A percentile compares a stretch with the other conserved stretches of the same genome.
These are phyloP conservation scores for Caenorhabditis wallacei DNA, from an alignment of 2,888 invertebrate genomes.

Conservation along the genomic window DNA sequence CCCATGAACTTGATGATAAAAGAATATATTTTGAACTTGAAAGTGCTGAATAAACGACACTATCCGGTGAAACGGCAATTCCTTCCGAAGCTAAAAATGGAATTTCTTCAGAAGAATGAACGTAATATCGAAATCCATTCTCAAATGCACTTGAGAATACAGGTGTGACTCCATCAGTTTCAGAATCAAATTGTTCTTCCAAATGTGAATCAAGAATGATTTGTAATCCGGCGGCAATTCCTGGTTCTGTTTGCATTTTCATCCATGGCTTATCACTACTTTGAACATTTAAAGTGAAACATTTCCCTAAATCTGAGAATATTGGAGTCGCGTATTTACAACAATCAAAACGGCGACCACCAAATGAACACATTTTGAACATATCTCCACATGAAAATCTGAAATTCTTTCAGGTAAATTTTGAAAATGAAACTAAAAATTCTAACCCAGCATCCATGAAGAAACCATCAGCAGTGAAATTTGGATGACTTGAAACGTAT, in stretches of 20 bases:
- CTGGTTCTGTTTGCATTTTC: slow-evolving; percentile 76
- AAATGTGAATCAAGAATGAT: slow-evolving; percentile 78
- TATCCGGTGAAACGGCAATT: slow-evolving; percentile 79
- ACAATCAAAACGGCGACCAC: slow-evolving; percentile 74
- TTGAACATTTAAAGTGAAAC: slow-evolving; percentile 76
- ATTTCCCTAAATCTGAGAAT: slow-evolving; percentile 80
- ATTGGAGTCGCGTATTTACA: slow-evolving; percentile 78
- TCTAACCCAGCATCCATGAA: slow-evolving; percentile 72
- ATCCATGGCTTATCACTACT: slow-evolving; percentile 74
- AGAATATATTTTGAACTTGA: slow-evolving; percentile 71
- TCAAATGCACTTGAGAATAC: slow-evolving; percentile 78
- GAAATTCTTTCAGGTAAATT: neutral
- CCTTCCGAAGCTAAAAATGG: slow-evolving; percentile 79
- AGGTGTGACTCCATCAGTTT: slow-evolving; percentile 64
- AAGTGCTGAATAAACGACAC: slow-evolving; percentile 69
- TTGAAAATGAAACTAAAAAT: neutral
- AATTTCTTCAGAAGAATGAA: slow-evolving; percentile 75
- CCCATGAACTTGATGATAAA: slow-evolving; percentile 70
- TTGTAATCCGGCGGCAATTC: slow-evolving; percentile 78
- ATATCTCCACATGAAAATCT: slow-evolving; percentile 76
- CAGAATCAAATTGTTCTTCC: slow-evolving; percentile 77
- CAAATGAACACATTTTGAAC: slow-evolving; percentile 79
- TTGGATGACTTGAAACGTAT: slow-evolving; percentile 62
- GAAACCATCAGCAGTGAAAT: slow-evolving; percentile 75
- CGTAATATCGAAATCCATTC: slow-evolving; percentile 80